Base-by-base conservation (phyloP, 2,113 vertebrate genomes). In the Gadus chalcogrammus region DNA sequence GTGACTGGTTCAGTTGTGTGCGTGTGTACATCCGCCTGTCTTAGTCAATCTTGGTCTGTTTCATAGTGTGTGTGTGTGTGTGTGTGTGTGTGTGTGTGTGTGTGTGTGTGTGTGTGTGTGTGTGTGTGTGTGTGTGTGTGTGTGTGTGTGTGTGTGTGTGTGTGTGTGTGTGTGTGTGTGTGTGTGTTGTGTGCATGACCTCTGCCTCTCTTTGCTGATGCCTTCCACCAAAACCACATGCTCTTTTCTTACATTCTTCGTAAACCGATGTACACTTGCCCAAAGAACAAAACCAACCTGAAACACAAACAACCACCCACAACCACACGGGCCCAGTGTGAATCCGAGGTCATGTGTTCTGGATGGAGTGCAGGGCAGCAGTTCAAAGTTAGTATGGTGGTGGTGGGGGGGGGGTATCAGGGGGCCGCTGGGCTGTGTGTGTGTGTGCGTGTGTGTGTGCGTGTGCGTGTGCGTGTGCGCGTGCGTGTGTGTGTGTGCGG, bases 391-490 rank as follows among this genome's bases (percentile, higher is more conserved):
- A 31, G 31, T 6, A 5, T 31, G 31, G 31, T 59, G 16, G 18
- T 16, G 56, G n/a, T n/a, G n/a, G n/a, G 18, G 18, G 56, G 56
- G 56, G 22, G 9, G 16, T 18, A 61, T 20, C 1, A 69, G 68
- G 65, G 61, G 35, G 71, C 64, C 70, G 78, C 59, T 62, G 72
- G 79, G 74, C 73, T 78, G 75, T 78, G 74, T 62, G 74, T 70
- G 55, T 68, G 67, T n/a, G n/a, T n/a, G n/a, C n/a, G n/a, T n/a
- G n/a, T n/a, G n/a, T n/a, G n/a, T n/a, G n/a, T n/a, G n/a, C n/a
- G n/a, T n/a, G n/a, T n/a, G n/a, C n/a, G n/a, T 73, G 80, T 79
- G 77, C 75, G 72, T 77, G 31, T 31, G 31, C 4, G 31, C 4
- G 31, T 31, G 31, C 4, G 31, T 31, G 31, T 31, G 31, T 31